A percentile compares a stretch with the other conserved stretches of the same genome.
Evolutionary conservation across 2,113 vertebrate genomes (phyloP).

Genomic region (Empidonax traillii): DNA sequence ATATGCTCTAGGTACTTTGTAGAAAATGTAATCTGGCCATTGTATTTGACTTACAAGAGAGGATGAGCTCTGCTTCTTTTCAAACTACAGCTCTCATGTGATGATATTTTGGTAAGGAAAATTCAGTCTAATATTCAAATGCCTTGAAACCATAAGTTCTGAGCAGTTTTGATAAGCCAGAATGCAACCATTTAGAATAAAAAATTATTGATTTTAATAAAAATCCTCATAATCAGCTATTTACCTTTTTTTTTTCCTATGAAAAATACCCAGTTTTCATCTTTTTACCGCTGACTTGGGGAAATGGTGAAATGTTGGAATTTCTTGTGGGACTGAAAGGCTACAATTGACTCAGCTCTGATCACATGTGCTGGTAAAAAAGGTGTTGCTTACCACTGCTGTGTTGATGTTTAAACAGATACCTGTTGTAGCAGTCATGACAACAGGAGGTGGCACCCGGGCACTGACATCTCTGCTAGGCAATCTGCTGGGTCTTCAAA

Average conservation of each 20-base stretch:
- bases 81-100: neutral
- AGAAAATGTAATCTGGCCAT: neutral
- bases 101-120: neutral
- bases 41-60: neutral
- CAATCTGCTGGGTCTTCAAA: conserved; percentile 79
- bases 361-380: neutral
- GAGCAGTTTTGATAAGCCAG: neutral
- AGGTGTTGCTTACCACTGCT: neutral
- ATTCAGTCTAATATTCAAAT: neutral
- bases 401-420: conserved; percentile 69
- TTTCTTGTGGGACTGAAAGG: neutral
- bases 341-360: neutral
- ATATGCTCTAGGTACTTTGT: neutral
- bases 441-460: conserved; percentile 83
- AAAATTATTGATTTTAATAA: neutral
- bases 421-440: conserved; percentile 81
- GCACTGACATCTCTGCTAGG: conserved; percentile 83
- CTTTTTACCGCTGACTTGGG: neutral
- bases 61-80: neutral
- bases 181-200: neutral
- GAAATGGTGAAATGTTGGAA: neutral
- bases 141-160: neutral
- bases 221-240: neutral
- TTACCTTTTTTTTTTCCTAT: neutral
- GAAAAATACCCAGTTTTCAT: neutral